Percentiles rank a stretch among this genome's conserved stretches.
phyloP scores from a whole-genome alignment of 2,888 invertebrate species.

The Mactromeris polynyma region DNA sequence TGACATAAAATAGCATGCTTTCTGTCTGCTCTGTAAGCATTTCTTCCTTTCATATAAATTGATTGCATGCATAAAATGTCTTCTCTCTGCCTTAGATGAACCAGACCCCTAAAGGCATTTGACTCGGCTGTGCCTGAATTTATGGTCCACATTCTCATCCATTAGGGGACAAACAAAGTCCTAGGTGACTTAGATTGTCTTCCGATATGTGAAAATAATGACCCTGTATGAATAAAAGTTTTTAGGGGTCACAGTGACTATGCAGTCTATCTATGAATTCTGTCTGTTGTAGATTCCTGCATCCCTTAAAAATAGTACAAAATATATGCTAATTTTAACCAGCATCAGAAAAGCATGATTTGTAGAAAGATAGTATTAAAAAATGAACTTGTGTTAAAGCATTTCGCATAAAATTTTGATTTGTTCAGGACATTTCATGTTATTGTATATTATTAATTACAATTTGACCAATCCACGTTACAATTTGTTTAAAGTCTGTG shows the following conservation, averaged over 20 bases:
- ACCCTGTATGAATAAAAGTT: too few species aligned
- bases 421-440: too few species aligned
- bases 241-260: not conserved
- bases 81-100: not conserved
- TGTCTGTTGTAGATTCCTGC: not conserved
- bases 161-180: too few species aligned
- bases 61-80: not conserved
- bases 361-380: not conserved
- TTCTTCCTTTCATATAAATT: not conserved
- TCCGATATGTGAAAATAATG: too few species aligned
- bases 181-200: too few species aligned
- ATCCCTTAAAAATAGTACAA: not conserved
- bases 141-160: too few species aligned
- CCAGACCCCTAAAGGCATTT: constrained; percentile 5
- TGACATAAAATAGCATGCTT: not conserved
- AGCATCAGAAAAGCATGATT: not conserved
- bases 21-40: not conserved
- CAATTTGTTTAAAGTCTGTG: too few species aligned
- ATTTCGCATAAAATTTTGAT: not conserved
- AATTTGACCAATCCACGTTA: too few species aligned
- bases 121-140: too few species aligned
- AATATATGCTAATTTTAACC: not conserved
- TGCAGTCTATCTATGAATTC: not conserved
- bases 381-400: too few species aligned
- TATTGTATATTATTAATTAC: too few species aligned